Base-by-base conservation (phyloP, 1,140 invertebrate species). In the Philopotamus ludificatus region DNA sequence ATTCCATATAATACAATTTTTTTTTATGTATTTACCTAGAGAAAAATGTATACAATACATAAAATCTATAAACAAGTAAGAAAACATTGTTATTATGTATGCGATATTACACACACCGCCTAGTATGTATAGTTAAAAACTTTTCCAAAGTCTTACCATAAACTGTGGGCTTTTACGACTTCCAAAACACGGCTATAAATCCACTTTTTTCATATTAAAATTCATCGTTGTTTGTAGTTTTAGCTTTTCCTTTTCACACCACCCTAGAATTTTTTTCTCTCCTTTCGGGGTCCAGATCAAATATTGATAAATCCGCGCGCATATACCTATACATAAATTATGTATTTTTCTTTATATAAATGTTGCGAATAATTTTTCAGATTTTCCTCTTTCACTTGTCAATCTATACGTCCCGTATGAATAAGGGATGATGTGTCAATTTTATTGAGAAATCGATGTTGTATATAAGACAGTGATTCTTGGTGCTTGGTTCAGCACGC, bases 211-310 rank as follows among this genome's bases (percentile, higher is more conserved):
- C 53, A 25, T 57, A 57, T 57, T 57, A 57, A 57, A 57, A 57
- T 57, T 57, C 53, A 57, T 57, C 53, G 53, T 57, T 57, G 53
- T 57, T 57, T 57, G 53, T 57, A 57, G 53, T 57, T 57, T 39
- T 10, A 25, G 26, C 53, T 21, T 34, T 12, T 34, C 4, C 28
- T 34, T 53, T 21, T 57, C 25, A 18, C 53, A n/a, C 26, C 3
- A n/a, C 20, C 47, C 20, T 21, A 20, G 1, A 12, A 50, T 9
- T 20, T 50, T 12, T 20, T 50, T 18, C 15, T 54, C 22, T 49
- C 16, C 15, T 49, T 49, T 49, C 15, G 21, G 3, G 50, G 10
- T 26, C 21, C 12, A 26, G 50, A 53, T 53, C 50, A 53, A 53
- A 53, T 26, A 26, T 53, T 53, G 50, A 53, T 53, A 53, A 53